Base-by-base conservation (phyloP, 2,113 vertebrate genomes). In the Brachypteracias leptosomus region DNA sequence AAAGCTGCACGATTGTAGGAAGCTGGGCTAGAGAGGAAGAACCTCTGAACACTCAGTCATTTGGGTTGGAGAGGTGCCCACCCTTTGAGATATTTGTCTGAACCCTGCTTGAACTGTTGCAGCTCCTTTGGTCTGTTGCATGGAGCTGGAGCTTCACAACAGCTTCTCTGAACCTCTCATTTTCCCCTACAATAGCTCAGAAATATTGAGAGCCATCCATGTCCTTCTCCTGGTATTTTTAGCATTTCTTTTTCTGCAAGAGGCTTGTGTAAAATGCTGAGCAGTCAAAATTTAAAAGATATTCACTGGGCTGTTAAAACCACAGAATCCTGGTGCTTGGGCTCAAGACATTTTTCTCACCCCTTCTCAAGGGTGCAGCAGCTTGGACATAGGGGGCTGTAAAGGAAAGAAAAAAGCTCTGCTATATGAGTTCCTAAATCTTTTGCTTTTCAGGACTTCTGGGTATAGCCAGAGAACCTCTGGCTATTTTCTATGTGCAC, bases 21-120 rank as follows among this genome's bases (percentile, higher is more conserved):
- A 85, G 85, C 42, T 88, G 88, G 85, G 83, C 38, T 2, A 29
- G 42, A 62, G 93, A 66, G 46, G 84, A 75, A 59, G 55, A 67
- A 85, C 63, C 87, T 95, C 78, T 66, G 74, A 46, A 36, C 66
- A 33, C 67, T 54, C 61, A 11, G 40, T 24, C 57, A 65, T 90
- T 92, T 89, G 81, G 24, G 33, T 49, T 95, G 91, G 91, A 93
- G 67, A 63, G 26, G 10, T 71, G 87, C 91, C 95, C 55, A 55
- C 14, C 17, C 70, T 65, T 26, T 6, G 42, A 90, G 89, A 38
- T 87, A 20, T 71, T 92, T 91, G 62, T 75, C 70, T 95, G 84
- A 95, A 89, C 87, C 65, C 91, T 66, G 33, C 49, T 29, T 94
- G 95, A 94, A 78, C 80, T 65, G 25, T 31, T 89, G 20, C 26